Percentiles rank a stretch among this genome's conserved stretches.
Evolutionary conservation across 2,113 vertebrate species (phyloP).

Genomic region (Rhodinocichla rosea): DNA sequence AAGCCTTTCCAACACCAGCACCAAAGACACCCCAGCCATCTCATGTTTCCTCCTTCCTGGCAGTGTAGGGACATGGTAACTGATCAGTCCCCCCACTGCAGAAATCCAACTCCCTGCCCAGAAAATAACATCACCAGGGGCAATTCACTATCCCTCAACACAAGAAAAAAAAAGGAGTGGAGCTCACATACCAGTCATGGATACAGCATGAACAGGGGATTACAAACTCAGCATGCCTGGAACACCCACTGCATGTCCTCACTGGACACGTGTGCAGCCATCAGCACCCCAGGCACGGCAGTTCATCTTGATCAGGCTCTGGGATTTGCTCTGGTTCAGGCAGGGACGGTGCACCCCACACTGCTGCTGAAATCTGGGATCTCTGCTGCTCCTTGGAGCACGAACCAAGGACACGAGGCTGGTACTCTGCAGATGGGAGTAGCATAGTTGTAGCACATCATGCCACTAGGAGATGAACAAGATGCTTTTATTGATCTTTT

Average conservation of each 20-base stretch:
- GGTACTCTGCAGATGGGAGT: neutral
- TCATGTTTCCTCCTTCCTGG: neutral
- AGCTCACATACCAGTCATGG: neutral
- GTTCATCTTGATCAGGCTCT: neutral
- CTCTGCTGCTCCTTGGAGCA: neutral
- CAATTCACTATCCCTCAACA: neutral
- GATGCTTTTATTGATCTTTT: neutral
- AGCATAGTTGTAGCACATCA: rapidly evolving
- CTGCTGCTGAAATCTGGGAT: neutral
- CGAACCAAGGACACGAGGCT: rapidly evolving
- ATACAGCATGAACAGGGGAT: neutral
- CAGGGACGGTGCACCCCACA: neutral
- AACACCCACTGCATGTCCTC: rapidly evolving
- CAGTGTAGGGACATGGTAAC: rapidly evolving
- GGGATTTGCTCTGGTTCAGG: neutral
- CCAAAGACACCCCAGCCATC: neutral
- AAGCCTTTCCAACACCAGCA: rapidly evolving
- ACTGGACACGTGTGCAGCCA: neutral
- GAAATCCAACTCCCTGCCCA: neutral
- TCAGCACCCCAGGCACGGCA: neutral
- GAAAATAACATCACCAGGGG: neutral
- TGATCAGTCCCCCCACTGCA: neutral
- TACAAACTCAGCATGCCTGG: neutral
- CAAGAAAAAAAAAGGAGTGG: neutral
- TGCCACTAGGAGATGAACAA: neutral